Conservation (phyloP, 64 coral and sea anemone species). For the Pocillopora verrucosa region DNA sequence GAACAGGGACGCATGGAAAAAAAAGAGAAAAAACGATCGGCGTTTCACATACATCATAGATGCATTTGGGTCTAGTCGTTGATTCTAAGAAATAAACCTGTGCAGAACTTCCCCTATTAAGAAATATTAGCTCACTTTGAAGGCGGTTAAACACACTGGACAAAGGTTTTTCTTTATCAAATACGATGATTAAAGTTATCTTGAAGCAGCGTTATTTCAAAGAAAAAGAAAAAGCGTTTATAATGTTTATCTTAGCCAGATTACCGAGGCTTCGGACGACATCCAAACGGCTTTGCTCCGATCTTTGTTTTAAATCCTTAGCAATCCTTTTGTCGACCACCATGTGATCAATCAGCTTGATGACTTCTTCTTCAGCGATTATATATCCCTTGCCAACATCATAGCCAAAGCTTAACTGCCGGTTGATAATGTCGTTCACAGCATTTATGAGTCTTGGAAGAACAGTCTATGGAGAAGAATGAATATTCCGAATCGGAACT, state of each 20-base stretch:
- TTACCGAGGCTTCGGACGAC: slow-evolving; percentile 95
- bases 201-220: background rate
- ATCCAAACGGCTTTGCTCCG: slow-evolving; percentile 87
- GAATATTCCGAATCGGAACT: background rate
- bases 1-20: too few relatives aligned
- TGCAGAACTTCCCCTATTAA: too few relatives aligned
- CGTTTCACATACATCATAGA: too few relatives aligned
- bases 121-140: too few relatives aligned
- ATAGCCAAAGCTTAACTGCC: slow-evolving; percentile 96
- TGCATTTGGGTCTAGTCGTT: too few relatives aligned
- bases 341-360: slow-evolving; percentile 95
- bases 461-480: slow-evolving; percentile 42
- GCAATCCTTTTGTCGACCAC: slow-evolving; percentile 93
- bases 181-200: too few relatives aligned
- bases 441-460: slow-evolving; percentile 85
- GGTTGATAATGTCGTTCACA: slow-evolving; percentile 88
- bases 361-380: slow-evolving; percentile 93
- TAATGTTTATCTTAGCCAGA: background rate
- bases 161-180: too few relatives aligned
- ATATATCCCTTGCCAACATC: slow-evolving; percentile 97
- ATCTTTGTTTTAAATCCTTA: slow-evolving; percentile 81
- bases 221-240: too few relatives aligned
- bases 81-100: too few relatives aligned
- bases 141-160: too few relatives aligned
- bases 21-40: too few relatives aligned